Conservation (phyloP, 1,140 invertebrate species). For the Stenopsyche tienmushanensis region DNA sequence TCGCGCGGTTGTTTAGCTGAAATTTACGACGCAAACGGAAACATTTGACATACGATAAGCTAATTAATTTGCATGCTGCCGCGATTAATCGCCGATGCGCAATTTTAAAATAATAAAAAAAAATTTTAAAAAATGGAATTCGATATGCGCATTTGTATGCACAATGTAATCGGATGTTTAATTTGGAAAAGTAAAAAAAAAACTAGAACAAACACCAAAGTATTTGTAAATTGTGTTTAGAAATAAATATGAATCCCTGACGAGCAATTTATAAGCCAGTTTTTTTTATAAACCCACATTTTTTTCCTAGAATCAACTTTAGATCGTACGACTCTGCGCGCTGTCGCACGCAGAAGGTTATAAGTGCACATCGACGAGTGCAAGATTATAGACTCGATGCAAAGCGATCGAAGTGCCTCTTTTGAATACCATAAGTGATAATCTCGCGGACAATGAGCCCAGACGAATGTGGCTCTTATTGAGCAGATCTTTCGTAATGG, state of each 20-base stretch:
- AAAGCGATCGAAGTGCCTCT: not conserved
- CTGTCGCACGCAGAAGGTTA: not conserved
- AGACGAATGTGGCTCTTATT: not conserved
- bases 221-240: too few species aligned
- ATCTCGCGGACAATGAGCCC: not conserved
- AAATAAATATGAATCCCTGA: not conserved
- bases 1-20: too few species aligned
- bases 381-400: not conserved
- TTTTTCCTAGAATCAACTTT: conserved; percentile 19
- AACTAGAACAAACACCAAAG: too few species aligned
- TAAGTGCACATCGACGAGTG: not conserved
- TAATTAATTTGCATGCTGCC: too few species aligned
- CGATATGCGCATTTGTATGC: too few species aligned
- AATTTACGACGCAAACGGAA: too few species aligned
- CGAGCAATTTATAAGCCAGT: not conserved
- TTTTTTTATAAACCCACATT: conserved; percentile 12
- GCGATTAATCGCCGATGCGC: too few species aligned
- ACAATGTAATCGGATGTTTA: too few species aligned
- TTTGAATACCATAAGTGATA: not conserved
- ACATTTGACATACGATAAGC: too few species aligned
- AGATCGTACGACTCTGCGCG: conserved; percentile 6
- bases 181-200: too few species aligned
- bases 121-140: too few species aligned
- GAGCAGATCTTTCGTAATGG: not conserved
- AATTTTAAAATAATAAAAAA: too few species aligned